Conservation (phyloP, 2,888 invertebrate species). For the Resseliella maxima region DNA sequence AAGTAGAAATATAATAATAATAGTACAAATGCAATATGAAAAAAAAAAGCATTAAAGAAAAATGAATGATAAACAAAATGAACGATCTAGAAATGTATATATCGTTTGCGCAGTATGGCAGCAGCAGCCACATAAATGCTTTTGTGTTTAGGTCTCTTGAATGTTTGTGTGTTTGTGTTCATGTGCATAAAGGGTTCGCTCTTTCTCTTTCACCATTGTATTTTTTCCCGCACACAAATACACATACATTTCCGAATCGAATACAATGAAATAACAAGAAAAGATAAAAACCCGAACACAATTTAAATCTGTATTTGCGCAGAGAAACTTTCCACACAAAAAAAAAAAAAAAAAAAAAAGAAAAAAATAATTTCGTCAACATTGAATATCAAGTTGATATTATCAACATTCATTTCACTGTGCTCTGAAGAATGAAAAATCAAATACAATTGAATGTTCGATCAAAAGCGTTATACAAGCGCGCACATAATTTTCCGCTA, state of each 20-base stretch:
- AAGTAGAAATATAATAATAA: background rate
- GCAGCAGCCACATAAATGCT: constrained; percentile 25
- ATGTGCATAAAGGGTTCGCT: constrained; percentile 11
- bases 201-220: constrained; percentile 8
- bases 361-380: too few species aligned
- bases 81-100: constrained; percentile 29
- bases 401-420: too few species aligned
- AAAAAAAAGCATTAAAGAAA: background rate
- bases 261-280: background rate
- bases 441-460: constrained; percentile 15
- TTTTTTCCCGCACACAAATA: background rate
- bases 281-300: too few species aligned
- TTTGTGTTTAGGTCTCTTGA: background rate
- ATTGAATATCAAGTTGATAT: too few species aligned
- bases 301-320: background rate
- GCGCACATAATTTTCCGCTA: background rate
- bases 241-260: background rate
- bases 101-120: background rate
- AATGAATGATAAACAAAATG: constrained; percentile 37
- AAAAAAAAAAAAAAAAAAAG: background rate
- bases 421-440: background rate
- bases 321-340: constrained; percentile 14
- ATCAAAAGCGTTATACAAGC: constrained; percentile 2
- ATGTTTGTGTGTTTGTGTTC: background rate
- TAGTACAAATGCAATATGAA: background rate